phyloP scores from a whole-genome alignment of 2,888 invertebrate species.

The Iphiclides podalirius region DNA sequence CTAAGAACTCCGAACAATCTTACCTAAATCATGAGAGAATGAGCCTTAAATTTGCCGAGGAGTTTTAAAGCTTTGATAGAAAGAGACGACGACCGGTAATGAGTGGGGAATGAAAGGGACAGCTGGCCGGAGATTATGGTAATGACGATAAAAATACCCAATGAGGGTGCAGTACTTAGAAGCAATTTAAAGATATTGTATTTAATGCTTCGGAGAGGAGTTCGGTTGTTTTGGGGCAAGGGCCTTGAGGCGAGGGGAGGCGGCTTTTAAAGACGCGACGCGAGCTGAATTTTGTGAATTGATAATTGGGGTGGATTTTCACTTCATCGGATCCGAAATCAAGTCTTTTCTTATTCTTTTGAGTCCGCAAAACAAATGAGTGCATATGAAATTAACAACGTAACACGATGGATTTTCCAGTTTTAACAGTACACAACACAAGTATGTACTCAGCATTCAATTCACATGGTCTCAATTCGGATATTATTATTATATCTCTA shows the following conservation, averaged over 20 bases:
- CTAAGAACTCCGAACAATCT: constrained; percentile 58
- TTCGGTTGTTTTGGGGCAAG: constrained; percentile 37
- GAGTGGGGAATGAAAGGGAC: constrained; percentile 42
- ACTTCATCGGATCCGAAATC: neutral
- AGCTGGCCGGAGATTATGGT: constrained; percentile 61
- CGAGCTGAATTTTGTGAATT: constrained; percentile 63
- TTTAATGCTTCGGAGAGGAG: constrained; percentile 63
- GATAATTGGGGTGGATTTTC: constrained; percentile 54
- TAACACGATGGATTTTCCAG: too few relatives aligned
- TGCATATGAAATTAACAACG: too few relatives aligned
- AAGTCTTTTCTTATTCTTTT: too few relatives aligned
- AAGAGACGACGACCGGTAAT: constrained; percentile 38
- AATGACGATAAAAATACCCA: constrained; percentile 72
- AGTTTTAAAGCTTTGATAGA: constrained; percentile 48
- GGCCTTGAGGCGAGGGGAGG: constrained; percentile 34
- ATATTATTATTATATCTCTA: too few relatives aligned
- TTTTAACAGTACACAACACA: too few relatives aligned
- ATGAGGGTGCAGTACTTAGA: constrained; percentile 73
- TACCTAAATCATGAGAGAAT: constrained; percentile 58
- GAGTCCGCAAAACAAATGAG: too few relatives aligned
- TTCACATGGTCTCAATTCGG: too few relatives aligned
- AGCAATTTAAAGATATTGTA: constrained; percentile 78
- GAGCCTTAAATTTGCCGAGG: constrained; percentile 61
- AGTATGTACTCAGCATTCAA: too few relatives aligned
- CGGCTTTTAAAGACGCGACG: constrained; percentile 40